Conservation (phyloP, 2,797 vertebrate species). For the Ceyx erithaca region DNA sequence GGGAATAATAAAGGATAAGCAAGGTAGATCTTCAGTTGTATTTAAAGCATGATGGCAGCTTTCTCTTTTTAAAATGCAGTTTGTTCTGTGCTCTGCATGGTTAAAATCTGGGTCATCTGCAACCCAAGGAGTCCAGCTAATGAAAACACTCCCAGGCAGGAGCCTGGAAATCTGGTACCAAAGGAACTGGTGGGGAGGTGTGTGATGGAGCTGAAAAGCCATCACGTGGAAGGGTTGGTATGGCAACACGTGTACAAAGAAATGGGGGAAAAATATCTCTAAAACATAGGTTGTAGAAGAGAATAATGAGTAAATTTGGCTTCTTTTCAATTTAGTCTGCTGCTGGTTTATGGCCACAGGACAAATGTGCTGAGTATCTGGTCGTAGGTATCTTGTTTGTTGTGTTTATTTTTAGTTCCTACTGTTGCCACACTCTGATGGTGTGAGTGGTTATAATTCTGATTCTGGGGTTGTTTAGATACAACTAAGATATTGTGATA, state of each 20-base stretch:
- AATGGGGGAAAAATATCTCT: neutral
- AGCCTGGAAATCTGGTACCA: neutral
- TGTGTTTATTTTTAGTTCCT: neutral
- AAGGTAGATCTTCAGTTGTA: neutral
- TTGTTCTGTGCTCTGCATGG: neutral
- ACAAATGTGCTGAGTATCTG: neutral
- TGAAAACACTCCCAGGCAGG: neutral
- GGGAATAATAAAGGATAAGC: neutral
- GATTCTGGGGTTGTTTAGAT: neutral
- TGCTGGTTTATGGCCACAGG: neutral
- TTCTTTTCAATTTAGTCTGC: neutral
- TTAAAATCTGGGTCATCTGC: neutral
- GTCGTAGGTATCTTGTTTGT: neutral
- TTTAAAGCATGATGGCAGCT: neutral
- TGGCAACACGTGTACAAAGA: neutral
- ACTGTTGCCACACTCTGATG: neutral
- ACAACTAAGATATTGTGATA: neutral
- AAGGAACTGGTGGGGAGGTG: neutral
- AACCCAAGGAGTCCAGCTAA: neutral
- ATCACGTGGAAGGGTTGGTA: neutral
- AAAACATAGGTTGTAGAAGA: neutral
- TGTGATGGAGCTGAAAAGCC: neutral
- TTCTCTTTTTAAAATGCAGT: neutral
- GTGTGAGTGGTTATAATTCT: neutral
- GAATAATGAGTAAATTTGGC: neutral